A percentile compares a stretch with the other conserved stretches of the same genome.
phyloP scores from a whole-genome alignment of 2,888 invertebrate genomes.

The Trichogramma dendrolimi region DNA sequence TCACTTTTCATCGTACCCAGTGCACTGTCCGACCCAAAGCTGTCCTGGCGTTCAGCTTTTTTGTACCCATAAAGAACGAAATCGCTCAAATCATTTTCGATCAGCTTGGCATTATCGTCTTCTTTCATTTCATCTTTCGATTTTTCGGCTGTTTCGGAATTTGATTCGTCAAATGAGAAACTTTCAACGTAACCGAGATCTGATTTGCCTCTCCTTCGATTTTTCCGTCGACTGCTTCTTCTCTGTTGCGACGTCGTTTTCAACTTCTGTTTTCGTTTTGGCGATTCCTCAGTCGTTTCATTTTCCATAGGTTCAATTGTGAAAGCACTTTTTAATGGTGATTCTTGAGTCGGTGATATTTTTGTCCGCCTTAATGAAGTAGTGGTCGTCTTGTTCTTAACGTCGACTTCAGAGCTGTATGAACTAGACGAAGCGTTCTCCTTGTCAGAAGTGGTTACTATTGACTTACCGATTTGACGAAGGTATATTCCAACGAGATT shows the following conservation, averaged over 20 bases:
- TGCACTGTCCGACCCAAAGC: slow-evolving; percentile 48
- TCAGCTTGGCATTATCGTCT: slow-evolving; percentile 18
- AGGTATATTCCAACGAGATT: slow-evolving; percentile 44
- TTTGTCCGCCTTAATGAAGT: slow-evolving; percentile 48
- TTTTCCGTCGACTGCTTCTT: slow-evolving; percentile 21
- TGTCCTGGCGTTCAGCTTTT: slow-evolving; percentile 43
- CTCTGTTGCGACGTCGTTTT: slow-evolving; percentile 26
- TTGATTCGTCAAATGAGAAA: slow-evolving; percentile 23
- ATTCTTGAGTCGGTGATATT: slow-evolving; percentile 49
- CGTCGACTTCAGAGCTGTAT: slow-evolving; percentile 21
- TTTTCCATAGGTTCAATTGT: slow-evolving; percentile 28
- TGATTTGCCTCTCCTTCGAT: slow-evolving; percentile 24
- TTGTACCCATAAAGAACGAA: slow-evolving; percentile 35
- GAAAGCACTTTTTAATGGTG: slow-evolving; percentile 42
- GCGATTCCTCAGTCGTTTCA: slow-evolving; percentile 23
- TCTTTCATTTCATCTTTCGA: slow-evolving; percentile 18
- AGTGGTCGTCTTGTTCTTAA: slow-evolving; percentile 28
- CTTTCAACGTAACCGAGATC: slow-evolving; percentile 27
- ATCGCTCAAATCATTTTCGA: slow-evolving; percentile 29
- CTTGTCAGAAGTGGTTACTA: slow-evolving; percentile 37
- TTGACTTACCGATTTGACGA: slow-evolving; percentile 45
- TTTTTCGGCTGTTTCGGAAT: slow-evolving; percentile 3
- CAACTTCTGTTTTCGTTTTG: slow-evolving; percentile 25
- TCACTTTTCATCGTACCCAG: slow-evolving; percentile 50
- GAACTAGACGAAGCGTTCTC: slow-evolving; percentile 33